Conservation (phyloP, 2,797 vertebrate genomes). For the Apogon hyalosoma region DNA sequence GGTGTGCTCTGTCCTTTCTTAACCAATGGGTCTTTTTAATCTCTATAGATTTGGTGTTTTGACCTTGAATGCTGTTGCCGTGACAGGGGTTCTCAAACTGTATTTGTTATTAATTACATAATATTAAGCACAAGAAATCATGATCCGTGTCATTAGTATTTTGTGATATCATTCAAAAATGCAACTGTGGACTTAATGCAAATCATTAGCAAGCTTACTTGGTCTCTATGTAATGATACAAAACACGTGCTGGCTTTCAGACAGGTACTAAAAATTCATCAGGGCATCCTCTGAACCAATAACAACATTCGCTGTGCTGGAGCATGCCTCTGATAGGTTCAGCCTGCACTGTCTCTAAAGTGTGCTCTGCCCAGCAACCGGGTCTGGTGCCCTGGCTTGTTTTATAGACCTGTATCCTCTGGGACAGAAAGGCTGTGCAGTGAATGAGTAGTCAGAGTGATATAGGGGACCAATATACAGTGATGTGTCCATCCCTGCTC, state of each 20-base stretch:
- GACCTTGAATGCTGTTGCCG: not conserved
- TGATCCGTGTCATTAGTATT: not conserved
- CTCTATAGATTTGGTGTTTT: not conserved
- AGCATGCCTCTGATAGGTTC: constrained; percentile 68
- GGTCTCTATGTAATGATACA: constrained; percentile 15
- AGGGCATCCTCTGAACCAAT: constrained; percentile 62
- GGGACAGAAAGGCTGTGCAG: constrained; percentile 47
- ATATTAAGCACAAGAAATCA: not conserved
- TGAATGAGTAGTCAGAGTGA: constrained; percentile 47
- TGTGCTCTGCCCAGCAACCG: constrained; percentile 79
- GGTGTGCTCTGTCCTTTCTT: not conserved
- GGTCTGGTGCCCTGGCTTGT: constrained; percentile 67
- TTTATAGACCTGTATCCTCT: constrained; percentile 60
- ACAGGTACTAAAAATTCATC: constrained; percentile 69
- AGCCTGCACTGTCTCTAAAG: constrained; percentile 52
- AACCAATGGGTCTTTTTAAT: not conserved
- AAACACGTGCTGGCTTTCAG: constrained; percentile 26
- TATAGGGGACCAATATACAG: constrained; percentile 45
- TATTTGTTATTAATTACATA: not conserved
- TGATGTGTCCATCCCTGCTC: constrained; percentile 24
- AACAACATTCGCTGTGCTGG: constrained; percentile 51
- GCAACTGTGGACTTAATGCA: not conserved
- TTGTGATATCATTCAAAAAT: not conserved
- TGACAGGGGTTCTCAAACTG: not conserved
- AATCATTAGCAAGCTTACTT: constrained; percentile 24